Evolutionary conservation across 2,888 invertebrate species (phyloP), one percentile per base, ranked within the genome.

Genomic region (Campoplex nolae): DNA sequence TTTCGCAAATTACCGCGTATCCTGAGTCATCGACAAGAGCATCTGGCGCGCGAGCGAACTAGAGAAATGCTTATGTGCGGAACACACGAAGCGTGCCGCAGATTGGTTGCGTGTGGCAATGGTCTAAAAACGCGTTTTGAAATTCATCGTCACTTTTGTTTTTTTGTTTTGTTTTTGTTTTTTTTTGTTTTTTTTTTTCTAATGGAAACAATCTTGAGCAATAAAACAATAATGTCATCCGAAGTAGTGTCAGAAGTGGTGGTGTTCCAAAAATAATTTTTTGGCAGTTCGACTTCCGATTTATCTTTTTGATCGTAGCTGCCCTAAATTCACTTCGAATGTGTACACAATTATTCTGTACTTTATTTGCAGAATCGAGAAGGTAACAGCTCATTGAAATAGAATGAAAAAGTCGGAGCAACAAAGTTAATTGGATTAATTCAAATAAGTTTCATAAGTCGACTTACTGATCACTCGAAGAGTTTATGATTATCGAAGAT

Each of bases 1-100:
- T 92, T 92, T 93, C 89, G 93, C 92, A 93, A 93, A 93, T 93
- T 92, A 93, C 91, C 90, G 89, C 88, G 87, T 88, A 88, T 89
- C 84, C 90, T 89, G 83, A 91, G 88, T 92, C 89, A 91, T 90
- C 91, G 88, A 83, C 71, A 77, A 75, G 74, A 88, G 89, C 92
- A 92, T 92, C 92, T 92, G 92, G 92, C 90, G 91, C 90, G 90
- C 90, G 91, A 89, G 90, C 88, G 88, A 84, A 83, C 65, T 38
- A 16, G 73, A 83, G 62, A 45, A 68, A 58, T 51, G 74, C 73
- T 84, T 67, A 65, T 56, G 28, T 65, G 73, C 38, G 48, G 65
- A 77, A 84, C n/a, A 68, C 88, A 89, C 85, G 87, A 88, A 91
- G 91, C 92, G 91, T 92, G 92, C 90, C 89, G 88, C 88, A 90